phyloP scores from a whole-genome alignment of 1,140 invertebrate genomes.

The Holotrichia oblita region DNA sequence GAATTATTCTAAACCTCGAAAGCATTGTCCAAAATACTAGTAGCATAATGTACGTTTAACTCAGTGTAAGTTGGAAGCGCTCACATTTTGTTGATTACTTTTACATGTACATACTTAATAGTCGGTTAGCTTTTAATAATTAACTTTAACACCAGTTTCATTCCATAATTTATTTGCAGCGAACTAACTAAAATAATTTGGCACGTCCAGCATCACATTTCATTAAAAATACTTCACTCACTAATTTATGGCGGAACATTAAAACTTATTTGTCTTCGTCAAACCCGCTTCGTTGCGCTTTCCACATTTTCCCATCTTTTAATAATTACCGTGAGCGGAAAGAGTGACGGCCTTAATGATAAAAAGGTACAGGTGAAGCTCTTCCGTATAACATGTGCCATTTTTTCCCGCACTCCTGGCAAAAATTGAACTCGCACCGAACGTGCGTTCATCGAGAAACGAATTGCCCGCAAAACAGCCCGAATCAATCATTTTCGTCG shows the following conservation, averaged over 20 bases:
- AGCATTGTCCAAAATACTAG: too few relatives aligned
- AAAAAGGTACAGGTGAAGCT: slow-evolving; percentile 16
- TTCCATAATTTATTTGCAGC: too few relatives aligned
- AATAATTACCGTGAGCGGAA: slow-evolving; percentile 17
- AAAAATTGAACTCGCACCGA: neutral
- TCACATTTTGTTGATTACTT: too few relatives aligned
- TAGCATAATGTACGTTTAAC: too few relatives aligned
- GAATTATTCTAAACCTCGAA: too few relatives aligned
- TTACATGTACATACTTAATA: too few relatives aligned
- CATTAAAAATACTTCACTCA: too few relatives aligned
- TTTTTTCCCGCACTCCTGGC: neutral
- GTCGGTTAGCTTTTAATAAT: too few relatives aligned
- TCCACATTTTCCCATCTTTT: slow-evolving; percentile 22
- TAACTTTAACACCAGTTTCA: too few relatives aligned
- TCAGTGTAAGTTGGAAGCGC: too few relatives aligned
- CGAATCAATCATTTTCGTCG: slow-evolving; percentile 26
- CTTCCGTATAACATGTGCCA: slow-evolving; percentile 32
- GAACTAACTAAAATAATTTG: too few relatives aligned
- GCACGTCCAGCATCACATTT: too few relatives aligned
- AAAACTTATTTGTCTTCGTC: slow-evolving; percentile 23
- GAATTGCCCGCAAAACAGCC: neutral
- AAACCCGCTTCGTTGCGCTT: slow-evolving; percentile 2
- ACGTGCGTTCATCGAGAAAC: neutral
- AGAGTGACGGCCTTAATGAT: neutral
- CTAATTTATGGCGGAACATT: slow-evolving; percentile 8